Conservation (phyloP, 2,113 vertebrate species). For the Paedocypris sp. region DNA sequence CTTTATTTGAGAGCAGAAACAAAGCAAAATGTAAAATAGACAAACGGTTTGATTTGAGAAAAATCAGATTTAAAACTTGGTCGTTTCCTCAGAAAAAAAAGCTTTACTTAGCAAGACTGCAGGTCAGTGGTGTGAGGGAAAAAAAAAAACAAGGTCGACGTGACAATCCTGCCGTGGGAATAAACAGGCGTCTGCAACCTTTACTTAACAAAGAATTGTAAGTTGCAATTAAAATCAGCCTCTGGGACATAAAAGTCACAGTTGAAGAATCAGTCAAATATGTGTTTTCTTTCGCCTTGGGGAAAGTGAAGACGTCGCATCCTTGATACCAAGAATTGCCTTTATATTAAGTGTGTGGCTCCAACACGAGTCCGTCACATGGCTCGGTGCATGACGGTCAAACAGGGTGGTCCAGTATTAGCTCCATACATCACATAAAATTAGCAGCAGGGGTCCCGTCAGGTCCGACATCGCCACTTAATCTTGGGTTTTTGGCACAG, state of each 20-base stretch:
- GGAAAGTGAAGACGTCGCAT: background rate
- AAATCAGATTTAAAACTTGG: too few relatives aligned
- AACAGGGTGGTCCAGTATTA: constrained; percentile 47
- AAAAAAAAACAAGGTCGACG: too few relatives aligned
- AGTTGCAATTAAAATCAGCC: background rate
- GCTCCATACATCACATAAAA: constrained; percentile 68
- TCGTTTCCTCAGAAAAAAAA: too few relatives aligned
- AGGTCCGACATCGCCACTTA: constrained; percentile 61
- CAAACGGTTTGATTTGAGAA: too few relatives aligned
- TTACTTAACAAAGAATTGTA: background rate
- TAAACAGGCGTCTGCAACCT: too few relatives aligned
- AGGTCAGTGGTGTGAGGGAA: too few relatives aligned
- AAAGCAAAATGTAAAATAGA: too few relatives aligned
- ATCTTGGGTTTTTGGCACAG: constrained; percentile 71
- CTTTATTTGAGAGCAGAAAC: too few relatives aligned
- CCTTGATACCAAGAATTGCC: background rate
- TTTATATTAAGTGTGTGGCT: too few relatives aligned
- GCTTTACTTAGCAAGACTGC: too few relatives aligned
- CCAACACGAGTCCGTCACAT: too few relatives aligned
- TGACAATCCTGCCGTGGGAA: too few relatives aligned
- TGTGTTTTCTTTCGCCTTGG: background rate
- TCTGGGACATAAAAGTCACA: background rate
- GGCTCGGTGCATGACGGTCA: constrained; percentile 19
- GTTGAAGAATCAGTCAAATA: background rate
- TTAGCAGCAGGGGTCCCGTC: constrained; percentile 67